Evolutionary conservation across 2,888 invertebrate genomes (phyloP).

Genomic region (Cordilura impudica): DNA sequence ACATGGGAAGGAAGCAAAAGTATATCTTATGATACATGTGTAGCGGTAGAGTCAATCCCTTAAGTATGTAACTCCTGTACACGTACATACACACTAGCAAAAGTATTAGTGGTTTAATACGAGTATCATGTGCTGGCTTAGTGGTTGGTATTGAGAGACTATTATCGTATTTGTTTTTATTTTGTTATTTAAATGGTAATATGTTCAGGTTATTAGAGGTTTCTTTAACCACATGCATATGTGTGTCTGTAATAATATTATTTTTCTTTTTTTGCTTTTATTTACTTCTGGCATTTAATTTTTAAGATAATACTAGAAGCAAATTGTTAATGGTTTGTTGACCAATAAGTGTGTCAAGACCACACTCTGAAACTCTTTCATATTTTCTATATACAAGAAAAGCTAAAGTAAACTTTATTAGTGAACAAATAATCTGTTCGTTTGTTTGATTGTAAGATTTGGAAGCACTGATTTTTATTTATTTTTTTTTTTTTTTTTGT

Average conservation of each 20-base stretch:
- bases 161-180: neutral
- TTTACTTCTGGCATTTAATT: constrained; percentile 19
- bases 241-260: neutral
- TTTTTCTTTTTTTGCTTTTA: neutral
- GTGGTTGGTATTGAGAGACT: neutral
- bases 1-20: too few relatives aligned
- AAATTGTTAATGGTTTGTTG: neutral
- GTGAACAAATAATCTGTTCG: too few relatives aligned
- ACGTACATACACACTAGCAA: neutral
- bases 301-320: neutral
- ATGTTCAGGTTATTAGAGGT: neutral
- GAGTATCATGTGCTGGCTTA: neutral
- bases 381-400: too few relatives aligned
- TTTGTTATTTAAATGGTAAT: neutral
- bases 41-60: neutral
- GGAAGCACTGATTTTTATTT: too few relatives aligned
- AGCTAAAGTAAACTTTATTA: too few relatives aligned
- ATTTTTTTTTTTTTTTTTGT: too few relatives aligned
- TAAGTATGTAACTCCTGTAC: too few relatives aligned
- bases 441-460: too few relatives aligned
- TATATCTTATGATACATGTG: too few relatives aligned
- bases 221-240: neutral
- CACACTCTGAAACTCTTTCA: too few relatives aligned
- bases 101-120: neutral
- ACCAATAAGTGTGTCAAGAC: neutral